Evolutionary conservation across 2,797 vertebrate species (phyloP).

Genomic region (Sylvia borin): DNA sequence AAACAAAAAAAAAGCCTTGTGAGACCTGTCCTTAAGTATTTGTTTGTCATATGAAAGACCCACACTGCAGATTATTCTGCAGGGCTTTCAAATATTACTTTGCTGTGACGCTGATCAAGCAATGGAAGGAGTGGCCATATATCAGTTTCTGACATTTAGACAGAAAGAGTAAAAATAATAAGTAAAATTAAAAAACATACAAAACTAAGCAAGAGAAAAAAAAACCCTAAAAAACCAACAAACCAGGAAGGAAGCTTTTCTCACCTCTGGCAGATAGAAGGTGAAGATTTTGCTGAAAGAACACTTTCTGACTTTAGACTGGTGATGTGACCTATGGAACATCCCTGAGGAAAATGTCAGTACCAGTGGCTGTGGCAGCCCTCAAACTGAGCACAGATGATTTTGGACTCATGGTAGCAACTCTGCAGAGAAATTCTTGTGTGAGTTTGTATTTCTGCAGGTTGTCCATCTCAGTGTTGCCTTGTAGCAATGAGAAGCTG

Average conservation of each 20-base stretch:
- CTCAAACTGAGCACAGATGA: not conserved
- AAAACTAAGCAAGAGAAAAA: rapidly evolving
- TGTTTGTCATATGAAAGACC: not conserved
- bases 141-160: not conserved
- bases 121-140: not conserved
- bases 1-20: not conserved
- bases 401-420: not conserved
- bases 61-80: not conserved
- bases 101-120: not conserved
- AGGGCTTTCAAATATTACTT: not conserved
- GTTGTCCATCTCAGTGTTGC: not conserved
- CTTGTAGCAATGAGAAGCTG: not conserved
- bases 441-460: not conserved
- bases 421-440: not conserved
- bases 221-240: not conserved
- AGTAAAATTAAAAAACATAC: not conserved
- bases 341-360: not conserved
- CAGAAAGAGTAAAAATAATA: not conserved
- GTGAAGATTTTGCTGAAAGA: not conserved
- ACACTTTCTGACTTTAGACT: not conserved
- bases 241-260: not conserved
- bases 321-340: not conserved
- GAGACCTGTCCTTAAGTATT: constrained; percentile 14
- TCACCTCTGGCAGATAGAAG: not conserved
- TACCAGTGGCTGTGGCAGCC: not conserved